These are phyloP conservation scores for Dryococelus australis DNA, from an alignment of 2,888 invertebrate species.

Conservation along the genomic window DNA sequence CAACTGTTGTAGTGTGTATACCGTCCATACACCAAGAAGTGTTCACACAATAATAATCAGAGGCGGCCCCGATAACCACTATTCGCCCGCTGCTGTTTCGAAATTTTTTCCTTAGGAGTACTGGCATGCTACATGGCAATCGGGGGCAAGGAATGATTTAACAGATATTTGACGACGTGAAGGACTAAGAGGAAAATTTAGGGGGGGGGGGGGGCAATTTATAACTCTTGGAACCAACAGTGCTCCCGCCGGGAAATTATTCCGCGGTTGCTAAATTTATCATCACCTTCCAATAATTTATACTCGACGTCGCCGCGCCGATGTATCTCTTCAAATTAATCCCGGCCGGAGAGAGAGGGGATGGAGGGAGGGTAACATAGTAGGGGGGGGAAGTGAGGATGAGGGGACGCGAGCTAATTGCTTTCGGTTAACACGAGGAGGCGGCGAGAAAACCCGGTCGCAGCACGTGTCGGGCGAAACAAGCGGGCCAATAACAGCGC, in stretches of 20 bases:
- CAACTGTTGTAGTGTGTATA: no score
- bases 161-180: no score
- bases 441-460: background rate
- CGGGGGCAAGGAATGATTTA: no score
- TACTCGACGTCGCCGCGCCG: background rate
- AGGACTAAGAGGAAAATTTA: no score
- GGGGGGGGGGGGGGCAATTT: background rate
- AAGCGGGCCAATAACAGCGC: background rate
- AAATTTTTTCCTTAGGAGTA: no score
- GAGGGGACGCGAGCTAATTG: background rate
- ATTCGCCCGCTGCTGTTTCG: no score
- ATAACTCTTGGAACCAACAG: background rate
- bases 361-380: background rate
- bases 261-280: background rate
- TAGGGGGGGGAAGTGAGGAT: background rate
- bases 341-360: background rate
- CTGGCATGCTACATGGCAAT: no score
- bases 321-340: conserved; percentile 1
- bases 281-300: background rate
- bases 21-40: no score
- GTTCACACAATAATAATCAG: no score
- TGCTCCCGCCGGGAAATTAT: background rate
- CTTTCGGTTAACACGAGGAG: background rate
- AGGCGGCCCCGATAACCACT: no score
- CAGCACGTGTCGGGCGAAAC: background rate